Percentiles rank a stretch among this genome's conserved stretches.
These are phyloP conservation scores for Sebastiscus albofasciatus DNA, from an alignment of 2,797 vertebrate species.

Conservation along the genomic window DNA sequence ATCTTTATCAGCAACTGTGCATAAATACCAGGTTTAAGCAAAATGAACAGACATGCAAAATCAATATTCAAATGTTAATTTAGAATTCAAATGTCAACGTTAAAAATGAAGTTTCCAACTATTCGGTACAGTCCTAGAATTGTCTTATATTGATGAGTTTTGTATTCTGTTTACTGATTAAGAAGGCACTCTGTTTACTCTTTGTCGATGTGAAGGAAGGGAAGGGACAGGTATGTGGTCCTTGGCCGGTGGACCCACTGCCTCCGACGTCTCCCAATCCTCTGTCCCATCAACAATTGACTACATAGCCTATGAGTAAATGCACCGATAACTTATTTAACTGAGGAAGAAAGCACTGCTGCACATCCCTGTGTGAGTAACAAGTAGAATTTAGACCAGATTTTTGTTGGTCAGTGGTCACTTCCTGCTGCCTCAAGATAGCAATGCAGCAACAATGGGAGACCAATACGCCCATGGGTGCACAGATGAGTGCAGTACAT, in stretches of 20 bases:
- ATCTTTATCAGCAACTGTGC: not conserved
- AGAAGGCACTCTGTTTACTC: too few relatives aligned
- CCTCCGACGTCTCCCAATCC: too few relatives aligned
- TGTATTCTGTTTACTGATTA: not conserved
- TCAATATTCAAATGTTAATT: not conserved
- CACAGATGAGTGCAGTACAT: not conserved
- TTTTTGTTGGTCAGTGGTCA: not conserved
- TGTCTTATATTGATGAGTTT: not conserved
- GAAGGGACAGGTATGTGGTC: too few relatives aligned
- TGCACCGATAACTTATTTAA: too few relatives aligned
- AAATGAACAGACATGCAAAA: not conserved
- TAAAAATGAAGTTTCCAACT: not conserved
- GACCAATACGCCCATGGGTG: too few relatives aligned
- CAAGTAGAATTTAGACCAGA: not conserved
- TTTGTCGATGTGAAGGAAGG: too few relatives aligned
- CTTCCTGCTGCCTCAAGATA: not conserved
- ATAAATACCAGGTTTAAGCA: too few relatives aligned
- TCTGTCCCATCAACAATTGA: too few relatives aligned
- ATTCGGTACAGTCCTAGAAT: not conserved
- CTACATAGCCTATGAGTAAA: too few relatives aligned
- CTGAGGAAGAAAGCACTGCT: too few relatives aligned
- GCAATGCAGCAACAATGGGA: not conserved
- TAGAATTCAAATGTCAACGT: not conserved
- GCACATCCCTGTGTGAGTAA: too few relatives aligned
- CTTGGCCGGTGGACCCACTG: too few relatives aligned